phyloP scores from a whole-genome alignment of 2,888 invertebrate species.

The Meloe dianella region DNA sequence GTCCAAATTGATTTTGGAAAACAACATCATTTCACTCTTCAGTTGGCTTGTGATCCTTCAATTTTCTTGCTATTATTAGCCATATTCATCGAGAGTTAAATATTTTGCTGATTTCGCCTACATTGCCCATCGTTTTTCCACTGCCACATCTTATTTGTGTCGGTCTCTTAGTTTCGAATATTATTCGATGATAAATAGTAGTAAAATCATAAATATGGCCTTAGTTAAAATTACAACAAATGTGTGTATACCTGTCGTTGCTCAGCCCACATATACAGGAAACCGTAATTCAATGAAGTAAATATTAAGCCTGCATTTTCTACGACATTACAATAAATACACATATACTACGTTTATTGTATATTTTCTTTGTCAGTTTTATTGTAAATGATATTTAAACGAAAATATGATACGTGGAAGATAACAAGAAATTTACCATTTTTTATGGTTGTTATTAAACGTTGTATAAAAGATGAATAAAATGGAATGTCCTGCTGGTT shows the following conservation, averaged over 20 bases:
- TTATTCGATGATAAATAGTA: not conserved
- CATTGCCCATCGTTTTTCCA: not conserved
- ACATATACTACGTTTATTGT: constrained; percentile 14
- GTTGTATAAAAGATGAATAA: not conserved
- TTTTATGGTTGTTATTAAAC: not conserved
- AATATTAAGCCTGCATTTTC: constrained; percentile 20
- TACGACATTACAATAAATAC: constrained; percentile 14
- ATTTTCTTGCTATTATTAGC: too few species aligned
- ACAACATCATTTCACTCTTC: too few species aligned
- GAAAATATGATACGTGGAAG: not conserved
- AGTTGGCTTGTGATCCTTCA: too few species aligned
- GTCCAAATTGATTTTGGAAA: too few species aligned
- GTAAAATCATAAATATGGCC: not conserved
- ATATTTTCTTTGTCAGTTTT: constrained; percentile 12
- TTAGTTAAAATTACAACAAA: constrained; percentile 22
- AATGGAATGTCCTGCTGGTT: not conserved
- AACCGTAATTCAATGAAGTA: constrained; percentile 23
- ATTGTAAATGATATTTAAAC: constrained; percentile 5
- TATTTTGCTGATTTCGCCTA: not conserved
- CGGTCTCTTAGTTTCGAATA: not conserved
- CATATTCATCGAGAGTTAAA: too few species aligned
- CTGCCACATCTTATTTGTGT: not conserved
- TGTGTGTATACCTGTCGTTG: constrained; percentile 24
- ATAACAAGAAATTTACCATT: not conserved
- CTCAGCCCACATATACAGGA: constrained; percentile 24